These are phyloP conservation scores for Halichoeres trimaculatus DNA, from an alignment of 2,113 vertebrate genomes.

Conservation along the genomic window DNA sequence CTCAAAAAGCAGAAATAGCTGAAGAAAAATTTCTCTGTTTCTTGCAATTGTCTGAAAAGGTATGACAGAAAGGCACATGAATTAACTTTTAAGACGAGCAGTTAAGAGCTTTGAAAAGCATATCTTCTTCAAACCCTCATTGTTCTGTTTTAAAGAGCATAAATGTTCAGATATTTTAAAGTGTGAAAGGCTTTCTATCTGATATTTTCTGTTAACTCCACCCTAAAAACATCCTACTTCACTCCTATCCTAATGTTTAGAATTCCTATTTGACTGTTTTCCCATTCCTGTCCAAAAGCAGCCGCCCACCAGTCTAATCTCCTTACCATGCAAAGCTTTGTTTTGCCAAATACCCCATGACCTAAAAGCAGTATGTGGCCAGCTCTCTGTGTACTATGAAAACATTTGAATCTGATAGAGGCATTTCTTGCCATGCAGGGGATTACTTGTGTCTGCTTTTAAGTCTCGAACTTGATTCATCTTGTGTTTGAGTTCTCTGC, in stretches of 20 bases:
- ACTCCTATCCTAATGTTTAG: not conserved
- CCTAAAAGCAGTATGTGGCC: constrained; percentile 53
- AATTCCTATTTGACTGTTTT: constrained; percentile 25
- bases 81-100: too few relatives aligned
- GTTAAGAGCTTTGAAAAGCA: too few relatives aligned
- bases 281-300: constrained; percentile 32
- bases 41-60: too few relatives aligned
- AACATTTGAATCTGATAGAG: constrained; percentile 55
- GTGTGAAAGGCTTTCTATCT: too few relatives aligned
- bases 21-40: too few relatives aligned
- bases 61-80: too few relatives aligned
- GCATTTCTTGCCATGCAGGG: constrained; percentile 34
- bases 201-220: too few relatives aligned
- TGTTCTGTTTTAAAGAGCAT: not conserved
- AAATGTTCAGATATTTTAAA: not conserved
- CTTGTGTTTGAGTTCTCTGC: not conserved
- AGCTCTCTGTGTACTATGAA: constrained; percentile 39
- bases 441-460: constrained; percentile 49
- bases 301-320: constrained; percentile 64
- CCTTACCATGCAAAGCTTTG: constrained; percentile 56
- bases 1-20: too few relatives aligned
- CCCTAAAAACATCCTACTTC: constrained; percentile 32
- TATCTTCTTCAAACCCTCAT: not conserved
- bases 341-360: constrained; percentile 68
- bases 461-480: constrained; percentile 14